A percentile compares a stretch with the other conserved stretches of the same genome.
phyloP scores from a whole-genome alignment of 2,113 vertebrate species.

The Clinocottus analis region DNA sequence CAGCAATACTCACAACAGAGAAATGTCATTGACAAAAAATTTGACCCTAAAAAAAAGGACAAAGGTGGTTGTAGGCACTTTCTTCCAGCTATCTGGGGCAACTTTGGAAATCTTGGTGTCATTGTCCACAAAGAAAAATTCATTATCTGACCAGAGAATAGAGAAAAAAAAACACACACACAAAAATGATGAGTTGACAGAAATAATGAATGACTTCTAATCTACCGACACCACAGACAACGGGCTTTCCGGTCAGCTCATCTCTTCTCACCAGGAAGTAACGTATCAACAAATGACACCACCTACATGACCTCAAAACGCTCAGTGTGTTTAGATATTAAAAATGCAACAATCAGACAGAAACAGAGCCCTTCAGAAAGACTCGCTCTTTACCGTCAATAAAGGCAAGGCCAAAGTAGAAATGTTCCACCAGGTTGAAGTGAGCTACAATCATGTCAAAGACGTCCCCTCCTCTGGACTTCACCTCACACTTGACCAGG shows the following conservation, averaged over 20 bases:
- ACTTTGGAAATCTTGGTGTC: slow-evolving; percentile 90
- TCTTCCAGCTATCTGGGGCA: slow-evolving; percentile 90
- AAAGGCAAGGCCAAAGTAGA: slow-evolving; percentile 92
- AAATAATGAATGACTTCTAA: neutral
- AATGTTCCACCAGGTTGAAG: slow-evolving; percentile 86
- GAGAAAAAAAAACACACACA: neutral
- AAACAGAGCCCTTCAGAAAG: neutral
- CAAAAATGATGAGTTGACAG: neutral
- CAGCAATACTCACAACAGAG: slow-evolving; percentile 85
- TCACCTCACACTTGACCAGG: slow-evolving; percentile 89
- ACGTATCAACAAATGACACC: neutral
- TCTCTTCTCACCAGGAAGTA: neutral
- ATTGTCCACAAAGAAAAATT: slow-evolving; percentile 92
- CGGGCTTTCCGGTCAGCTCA: neutral
- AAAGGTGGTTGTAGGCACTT: slow-evolving; percentile 85
- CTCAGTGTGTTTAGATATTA: neutral
- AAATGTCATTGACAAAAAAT: slow-evolving; percentile 87
- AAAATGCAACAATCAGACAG: neutral
- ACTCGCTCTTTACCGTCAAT: slow-evolving; percentile 82
- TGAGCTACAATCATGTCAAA: slow-evolving; percentile 88
- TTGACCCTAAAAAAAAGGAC: slow-evolving; percentile 90
- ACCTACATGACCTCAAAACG: neutral
- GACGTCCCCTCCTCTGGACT: slow-evolving; percentile 86
- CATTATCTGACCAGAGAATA: slow-evolving; percentile 82
- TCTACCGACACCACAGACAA: neutral